Evolutionary conservation across 2,797 vertebrate species (phyloP), one percentile per base, ranked within the genome.

Genomic region (Aeoliscus strigatus): DNA sequence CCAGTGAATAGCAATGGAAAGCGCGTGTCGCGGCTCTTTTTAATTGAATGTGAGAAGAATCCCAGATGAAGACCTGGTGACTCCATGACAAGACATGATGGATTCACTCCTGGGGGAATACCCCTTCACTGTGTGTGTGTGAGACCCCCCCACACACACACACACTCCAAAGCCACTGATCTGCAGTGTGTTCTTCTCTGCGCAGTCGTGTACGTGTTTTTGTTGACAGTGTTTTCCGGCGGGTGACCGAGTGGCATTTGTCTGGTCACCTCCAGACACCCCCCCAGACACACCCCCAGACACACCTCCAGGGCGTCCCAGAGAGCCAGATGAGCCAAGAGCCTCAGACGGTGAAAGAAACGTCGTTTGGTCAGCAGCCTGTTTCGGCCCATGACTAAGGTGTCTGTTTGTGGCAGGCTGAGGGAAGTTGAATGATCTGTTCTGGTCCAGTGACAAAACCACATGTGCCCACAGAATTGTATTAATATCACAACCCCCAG

Each of bases 41-140:
- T 79, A 81, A 84, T 79, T 80, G 73, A 79, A 79, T 79, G 48
- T 60, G 65, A 57, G 56, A 53, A 53, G 24, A 25, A 40, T 57
- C 27, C 11, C 37, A 67, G 57, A 78, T 71, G 50, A 55, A 62
- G 62, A 44, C 38, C 32, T 44, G 2, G 34, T 43, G 61, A 76
- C 74, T 65, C 64, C 36, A 17, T 43, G 68, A 74, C 61, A 54
- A 56, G 66, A 60, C 50, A 37, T 70, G 60, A 82, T 72, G 58
- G 68, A 76, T 70, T 66, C 64, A 29, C 47, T 29, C 54, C 51
- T 30, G 4, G 4, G 53, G 41, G 62, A 49, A 53, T 33, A 32
- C 39, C 63, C 27, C 27, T 52, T 24, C 61, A 56, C 65, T 27
- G 51, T 28, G 23, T 24, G 39, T 27, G 24, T 14, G 36, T 26